phyloP scores from a whole-genome alignment of 2,888 invertebrate species.

The Pterostichus madidus region DNA sequence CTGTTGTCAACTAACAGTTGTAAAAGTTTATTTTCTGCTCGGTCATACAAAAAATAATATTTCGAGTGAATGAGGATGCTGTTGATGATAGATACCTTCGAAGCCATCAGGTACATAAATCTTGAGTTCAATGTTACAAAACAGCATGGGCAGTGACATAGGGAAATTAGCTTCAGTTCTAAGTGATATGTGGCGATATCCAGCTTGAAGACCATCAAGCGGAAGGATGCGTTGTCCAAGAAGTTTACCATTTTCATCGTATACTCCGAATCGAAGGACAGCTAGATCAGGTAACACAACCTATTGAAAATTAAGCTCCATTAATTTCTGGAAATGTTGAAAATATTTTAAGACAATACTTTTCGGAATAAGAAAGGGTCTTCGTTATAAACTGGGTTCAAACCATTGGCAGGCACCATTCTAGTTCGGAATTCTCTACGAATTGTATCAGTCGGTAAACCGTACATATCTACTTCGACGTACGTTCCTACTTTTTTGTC shows the following conservation, averaged over 20 bases:
- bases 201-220: conserved; percentile 97
- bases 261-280: conserved; percentile 97
- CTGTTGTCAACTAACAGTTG: too few species aligned
- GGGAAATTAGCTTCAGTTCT: conserved; percentile 99
- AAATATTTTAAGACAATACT: conserved; percentile 76
- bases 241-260: conserved; percentile 97
- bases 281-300: conserved; percentile 99
- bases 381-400: conserved; percentile 99
- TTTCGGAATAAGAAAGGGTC: conserved; percentile 99
- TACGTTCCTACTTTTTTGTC: conserved; percentile 99
- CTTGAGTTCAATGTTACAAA: conserved; percentile 99
- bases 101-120: conserved; percentile 99
- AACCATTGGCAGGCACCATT: conserved; percentile 97
- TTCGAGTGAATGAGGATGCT: not conserved
- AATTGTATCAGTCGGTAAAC: conserved; percentile 98
- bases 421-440: conserved; percentile 98
- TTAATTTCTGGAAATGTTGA: conserved; percentile 1
- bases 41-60: too few species aligned
- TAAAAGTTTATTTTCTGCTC: too few species aligned
- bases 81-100: conserved; percentile 82
- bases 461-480: conserved; percentile 99
- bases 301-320: conserved; percentile 74
- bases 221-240: conserved; percentile 98
- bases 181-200: conserved; percentile 98
- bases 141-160: conserved; percentile 98